Evolutionary conservation across 2,888 invertebrate genomes (phyloP), one percentile per base, ranked within the genome.

Genomic region (Cephus spinipes): DNA sequence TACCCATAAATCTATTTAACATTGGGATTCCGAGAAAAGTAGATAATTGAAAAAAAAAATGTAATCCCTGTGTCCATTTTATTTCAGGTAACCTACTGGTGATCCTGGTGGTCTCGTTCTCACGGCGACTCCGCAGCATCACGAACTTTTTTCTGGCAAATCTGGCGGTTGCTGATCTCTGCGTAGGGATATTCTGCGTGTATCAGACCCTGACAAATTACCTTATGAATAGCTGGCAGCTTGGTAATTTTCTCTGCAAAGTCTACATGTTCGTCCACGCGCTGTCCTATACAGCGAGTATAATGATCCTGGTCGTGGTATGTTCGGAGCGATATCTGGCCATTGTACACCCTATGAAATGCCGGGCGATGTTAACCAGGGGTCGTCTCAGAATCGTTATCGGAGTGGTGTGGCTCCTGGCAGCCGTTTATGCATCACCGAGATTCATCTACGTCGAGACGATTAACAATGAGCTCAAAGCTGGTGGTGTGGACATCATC

Each of bases 121-220:
- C 97, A 80, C 94, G 97, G 79, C 94, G 96, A 74, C 93, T 98
- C 87, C 94, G 97, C 78, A 97, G 97, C 68, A 96, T 97, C 83
- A 98, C 98, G 73, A 98, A 98, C 92, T 97, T 98, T 92, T 98
- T 98, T 92, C 92, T 98, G 89, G 97, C 97, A 32, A 98, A 98
- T 92, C 92, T 98, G 84, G 98, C 98, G 0, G 95, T 97, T 77
- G 98, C 98, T 4, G 98, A 98, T 92, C 94, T 98, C 84, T 97
- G 97, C 88, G 98, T 98, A n/a, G 97, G 97, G 12, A 94, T 97
- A 77, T 98, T 98, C 92, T 98, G 98, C 92, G 96, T 98, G 78
- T 96, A 97, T 91, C 98, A 98, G 90, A 98, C 97, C 89, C 93
- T 98, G 85, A 95, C 96, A 73, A 96, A 96, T 85, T 96, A 97